Base-by-base conservation (phyloP, 2,797 vertebrate genomes). In the Lateolabrax maculatus region DNA sequence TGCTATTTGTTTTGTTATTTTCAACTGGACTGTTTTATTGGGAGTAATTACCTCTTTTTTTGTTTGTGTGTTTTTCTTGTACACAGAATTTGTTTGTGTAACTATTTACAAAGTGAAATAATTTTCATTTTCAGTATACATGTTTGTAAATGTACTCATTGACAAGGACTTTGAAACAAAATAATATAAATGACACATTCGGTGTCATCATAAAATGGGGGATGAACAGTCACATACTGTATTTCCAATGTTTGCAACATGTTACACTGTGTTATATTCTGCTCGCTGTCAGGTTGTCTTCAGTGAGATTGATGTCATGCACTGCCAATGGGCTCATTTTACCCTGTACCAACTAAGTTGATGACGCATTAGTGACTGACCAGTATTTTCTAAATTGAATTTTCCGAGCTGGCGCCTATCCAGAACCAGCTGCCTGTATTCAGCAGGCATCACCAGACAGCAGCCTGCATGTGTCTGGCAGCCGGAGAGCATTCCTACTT, bases 281-380 rank as follows among this genome's bases (percentile, higher is more conserved):
- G 72, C 77, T 76, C 15, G 52, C 78, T 90, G 87, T 91, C 91
- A 89, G 81, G 56, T 69, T 79, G 80, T 80, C 79, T 86, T 89
- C 75, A 91, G 75, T 87, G 66, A 90, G 90, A 94, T 90, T 92
- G 90, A 93, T 93, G 79, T 75, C 49, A 71, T 60, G 62, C 73
- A 27, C 80, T 77, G 75, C 88, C 90, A 81, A 64, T 69, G 80
- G 79, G 74, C 88, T 89, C 77, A 85, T 92, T 92, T 88, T 89
- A 82, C 73, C 81, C 66, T 84, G 78, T 88, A 87, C 82, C 85
- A 76, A 87, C 85, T 89, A 83, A 87, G 75, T 89, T 92, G 90
- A 93, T 92, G 91, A 89, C 80, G 87, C 83, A 88, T 93, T 91
- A 93, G 91, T 80, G 82, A 93, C 85, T 93, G 91, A 93, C 91